A percentile compares a stretch with the other conserved stretches of the same genome.
These are phyloP conservation scores for Nezara viridula DNA, from an alignment of 2,888 invertebrate species.

Conservation along the genomic window DNA sequence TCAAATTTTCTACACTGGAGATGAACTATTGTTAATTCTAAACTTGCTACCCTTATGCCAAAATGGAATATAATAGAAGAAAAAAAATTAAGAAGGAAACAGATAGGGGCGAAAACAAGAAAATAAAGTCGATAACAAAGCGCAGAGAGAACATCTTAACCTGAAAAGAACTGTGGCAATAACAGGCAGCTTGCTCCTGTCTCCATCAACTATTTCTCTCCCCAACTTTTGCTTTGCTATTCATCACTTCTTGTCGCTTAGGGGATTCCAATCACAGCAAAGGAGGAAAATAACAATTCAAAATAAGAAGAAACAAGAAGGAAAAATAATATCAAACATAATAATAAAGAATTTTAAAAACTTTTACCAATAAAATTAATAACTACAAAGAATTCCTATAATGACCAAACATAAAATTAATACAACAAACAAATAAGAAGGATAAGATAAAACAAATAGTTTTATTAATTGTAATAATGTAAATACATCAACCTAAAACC, in stretches of 20 bases:
- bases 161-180: constrained; percentile 5
- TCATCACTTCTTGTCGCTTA: background rate
- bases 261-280: background rate
- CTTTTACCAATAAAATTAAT: no score
- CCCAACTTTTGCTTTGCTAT: background rate
- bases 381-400: no score
- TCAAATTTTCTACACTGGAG: background rate
- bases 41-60: background rate
- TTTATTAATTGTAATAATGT: no score
- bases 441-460: no score
- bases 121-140: background rate
- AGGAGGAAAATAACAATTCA: background rate
- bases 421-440: no score
- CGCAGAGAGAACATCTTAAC: background rate
- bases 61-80: background rate
- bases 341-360: no score
- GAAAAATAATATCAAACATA: no score
- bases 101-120: background rate
- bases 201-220: background rate
- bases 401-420: no score
- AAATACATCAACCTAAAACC: no score
- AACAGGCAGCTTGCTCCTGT: background rate
- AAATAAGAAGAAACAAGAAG: background rate
- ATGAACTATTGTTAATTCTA: background rate
- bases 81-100: background rate